Evolutionary conservation across 2,797 vertebrate species (phyloP).

Genomic region (Sebastes hopkinsi): DNA sequence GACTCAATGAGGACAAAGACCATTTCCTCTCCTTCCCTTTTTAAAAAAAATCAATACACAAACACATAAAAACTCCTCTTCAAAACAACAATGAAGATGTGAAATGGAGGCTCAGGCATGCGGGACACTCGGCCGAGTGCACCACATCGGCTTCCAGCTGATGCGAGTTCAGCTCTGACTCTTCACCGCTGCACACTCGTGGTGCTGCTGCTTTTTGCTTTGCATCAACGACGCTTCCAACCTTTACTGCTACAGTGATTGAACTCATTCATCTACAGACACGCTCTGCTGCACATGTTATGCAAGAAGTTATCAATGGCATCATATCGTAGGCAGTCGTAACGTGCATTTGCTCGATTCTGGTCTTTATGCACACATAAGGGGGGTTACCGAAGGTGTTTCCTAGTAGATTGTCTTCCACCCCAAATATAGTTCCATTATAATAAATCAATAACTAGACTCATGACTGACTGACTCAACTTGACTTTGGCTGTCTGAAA

Average conservation of each 20-base stretch:
- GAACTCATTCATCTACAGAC: background rate
- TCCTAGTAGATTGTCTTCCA: background rate
- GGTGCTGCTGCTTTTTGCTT: conserved; percentile 3
- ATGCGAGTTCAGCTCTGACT: background rate
- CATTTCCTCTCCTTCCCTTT: background rate
- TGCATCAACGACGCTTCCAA: background rate
- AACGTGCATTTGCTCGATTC: background rate
- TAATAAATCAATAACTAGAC: background rate
- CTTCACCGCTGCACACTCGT: background rate
- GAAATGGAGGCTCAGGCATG: background rate
- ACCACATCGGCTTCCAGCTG: background rate
- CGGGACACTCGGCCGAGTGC: background rate
- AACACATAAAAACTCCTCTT: background rate
- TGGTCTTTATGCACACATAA: background rate
- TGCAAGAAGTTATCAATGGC: background rate
- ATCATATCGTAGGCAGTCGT: background rate
- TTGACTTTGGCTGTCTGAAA: background rate
- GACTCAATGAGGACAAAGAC: conserved; percentile 76
- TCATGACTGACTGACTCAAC: background rate
- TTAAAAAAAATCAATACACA: background rate
- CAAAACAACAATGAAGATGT: background rate
- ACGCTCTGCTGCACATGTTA: conserved; percentile 1
- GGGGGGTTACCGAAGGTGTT: background rate
- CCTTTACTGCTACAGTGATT: background rate
- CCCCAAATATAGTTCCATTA: background rate